These are phyloP conservation scores for Zaprionus kolodkinae DNA, from an alignment of 1,140 invertebrate species.

Conservation along the genomic window DNA sequence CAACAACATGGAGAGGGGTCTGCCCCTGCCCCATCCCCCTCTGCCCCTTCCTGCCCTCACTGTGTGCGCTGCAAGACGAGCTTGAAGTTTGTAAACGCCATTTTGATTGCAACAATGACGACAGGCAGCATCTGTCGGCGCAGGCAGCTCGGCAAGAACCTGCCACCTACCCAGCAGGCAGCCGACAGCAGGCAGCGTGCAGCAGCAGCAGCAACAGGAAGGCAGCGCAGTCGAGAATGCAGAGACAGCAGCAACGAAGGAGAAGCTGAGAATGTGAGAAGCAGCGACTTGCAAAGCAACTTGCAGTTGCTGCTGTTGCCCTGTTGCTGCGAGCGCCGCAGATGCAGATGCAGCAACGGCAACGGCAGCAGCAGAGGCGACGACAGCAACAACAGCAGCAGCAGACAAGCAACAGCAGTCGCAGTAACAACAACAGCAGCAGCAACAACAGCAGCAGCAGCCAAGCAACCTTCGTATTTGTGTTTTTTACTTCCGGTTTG, in stretches of 20 bases:
- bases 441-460: conserved; percentile 26
- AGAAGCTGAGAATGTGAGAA: conserved; percentile 1
- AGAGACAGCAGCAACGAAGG: not conserved
- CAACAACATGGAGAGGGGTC: not conserved
- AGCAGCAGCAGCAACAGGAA: not conserved
- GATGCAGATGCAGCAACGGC: conserved; percentile 76
- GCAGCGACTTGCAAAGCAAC: conserved; percentile 52
- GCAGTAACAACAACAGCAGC: conserved; percentile 44
- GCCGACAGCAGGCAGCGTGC: not conserved
- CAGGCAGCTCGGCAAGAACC: conserved; percentile 33
- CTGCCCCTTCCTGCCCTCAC: not conserved
- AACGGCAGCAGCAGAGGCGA: conserved; percentile 20
- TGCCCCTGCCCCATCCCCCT: not conserved
- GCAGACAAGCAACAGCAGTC: conserved; percentile 18
- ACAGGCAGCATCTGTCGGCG: conserved; percentile 42
- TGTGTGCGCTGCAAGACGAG: not conserved
- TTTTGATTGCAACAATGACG: conserved; percentile 54
- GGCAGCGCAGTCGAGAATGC: conserved; percentile 18
- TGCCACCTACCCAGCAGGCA: conserved; percentile 29
- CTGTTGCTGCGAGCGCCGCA: conserved; percentile 73
- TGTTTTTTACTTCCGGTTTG: conserved; percentile 76
- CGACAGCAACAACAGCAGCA: conserved; percentile 23
- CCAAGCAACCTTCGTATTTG: conserved; percentile 58
- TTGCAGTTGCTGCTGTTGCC: conserved; percentile 71
- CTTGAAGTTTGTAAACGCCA: conserved; percentile 48